phyloP scores from a whole-genome alignment of 2,797 vertebrate genomes.

The Hafferia zeledoni region DNA sequence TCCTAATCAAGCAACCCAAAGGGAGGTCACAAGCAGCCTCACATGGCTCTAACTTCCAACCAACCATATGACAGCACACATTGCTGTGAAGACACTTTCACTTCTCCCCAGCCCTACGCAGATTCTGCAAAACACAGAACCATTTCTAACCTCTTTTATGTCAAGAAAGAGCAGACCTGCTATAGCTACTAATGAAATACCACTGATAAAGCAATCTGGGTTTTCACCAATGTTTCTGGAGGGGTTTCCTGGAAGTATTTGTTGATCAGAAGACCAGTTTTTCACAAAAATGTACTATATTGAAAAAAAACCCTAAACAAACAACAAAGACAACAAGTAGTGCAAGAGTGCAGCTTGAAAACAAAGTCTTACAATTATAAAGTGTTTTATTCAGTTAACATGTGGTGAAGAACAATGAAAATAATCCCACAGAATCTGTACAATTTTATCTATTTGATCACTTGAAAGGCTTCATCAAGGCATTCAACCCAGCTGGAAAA shows the following conservation, averaged over 20 bases:
- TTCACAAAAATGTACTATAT: background rate
- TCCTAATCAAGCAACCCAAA: background rate
- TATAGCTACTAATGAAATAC: background rate
- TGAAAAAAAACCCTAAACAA: slow-evolving; percentile 8
- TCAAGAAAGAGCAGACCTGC: background rate
- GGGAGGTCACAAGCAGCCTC: background rate
- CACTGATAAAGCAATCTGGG: background rate
- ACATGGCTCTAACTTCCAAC: background rate
- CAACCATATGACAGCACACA: background rate
- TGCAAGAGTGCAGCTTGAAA: slow-evolving; percentile 31
- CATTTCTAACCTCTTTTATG: background rate
- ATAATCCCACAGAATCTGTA: slow-evolving; percentile 63
- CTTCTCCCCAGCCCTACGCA: background rate
- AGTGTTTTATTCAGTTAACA: slow-evolving; percentile 67
- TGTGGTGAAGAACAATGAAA: slow-evolving; percentile 72
- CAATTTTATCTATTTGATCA: slow-evolving; percentile 69
- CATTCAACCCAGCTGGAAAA: slow-evolving; percentile 65
- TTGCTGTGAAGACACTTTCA: background rate
- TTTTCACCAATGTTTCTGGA: background rate
- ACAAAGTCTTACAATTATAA: slow-evolving; percentile 47
- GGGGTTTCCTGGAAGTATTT: background rate
- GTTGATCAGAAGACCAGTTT: background rate
- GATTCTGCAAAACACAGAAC: background rate
- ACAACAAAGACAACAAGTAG: slow-evolving; percentile 12
- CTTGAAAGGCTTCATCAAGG: slow-evolving; percentile 73